Evolutionary conservation across 1,140 invertebrate genomes (phyloP).

Genomic region (Scaptodrosophila lebanonensis): DNA sequence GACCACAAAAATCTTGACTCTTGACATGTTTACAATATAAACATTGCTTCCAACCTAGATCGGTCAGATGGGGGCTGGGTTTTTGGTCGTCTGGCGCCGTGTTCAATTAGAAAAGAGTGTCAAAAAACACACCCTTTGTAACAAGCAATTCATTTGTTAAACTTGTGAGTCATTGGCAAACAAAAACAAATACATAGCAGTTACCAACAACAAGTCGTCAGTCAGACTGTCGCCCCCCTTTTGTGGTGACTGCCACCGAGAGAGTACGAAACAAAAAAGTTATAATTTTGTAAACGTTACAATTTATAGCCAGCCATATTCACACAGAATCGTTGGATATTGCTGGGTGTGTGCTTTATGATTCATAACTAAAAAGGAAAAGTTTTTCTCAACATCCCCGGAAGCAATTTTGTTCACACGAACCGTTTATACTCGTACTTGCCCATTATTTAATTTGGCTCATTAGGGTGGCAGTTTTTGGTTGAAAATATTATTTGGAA

Average conservation of each 20-base stretch:
- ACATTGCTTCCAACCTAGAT: not conserved
- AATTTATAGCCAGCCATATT: conserved; percentile 44
- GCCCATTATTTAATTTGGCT: conserved; percentile 67
- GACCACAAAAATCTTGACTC: conserved; percentile 51
- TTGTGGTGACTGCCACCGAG: not conserved
- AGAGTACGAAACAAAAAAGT: conserved; percentile 16
- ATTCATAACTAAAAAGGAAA: conserved; percentile 68
- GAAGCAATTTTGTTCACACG: conserved; percentile 70
- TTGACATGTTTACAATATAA: conserved; percentile 38
- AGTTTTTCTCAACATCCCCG: conserved; percentile 63
- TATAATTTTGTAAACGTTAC: conserved; percentile 24
- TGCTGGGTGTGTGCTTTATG: conserved; percentile 54
- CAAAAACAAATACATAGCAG: too few relatives aligned
- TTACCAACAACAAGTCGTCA: too few relatives aligned
- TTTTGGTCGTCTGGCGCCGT: conserved; percentile 14
- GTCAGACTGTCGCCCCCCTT: conserved; percentile 1
- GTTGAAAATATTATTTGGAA: too few relatives aligned
- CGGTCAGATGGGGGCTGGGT: conserved; percentile 1
- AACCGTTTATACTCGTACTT: too few relatives aligned
- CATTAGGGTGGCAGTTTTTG: conserved; percentile 22
- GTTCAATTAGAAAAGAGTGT: conserved; percentile 60
- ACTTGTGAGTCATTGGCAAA: conserved; percentile 53
- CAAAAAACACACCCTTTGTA: conserved; percentile 39
- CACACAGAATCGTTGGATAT: conserved; percentile 20
- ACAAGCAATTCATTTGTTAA: conserved; percentile 38